Conservation (phyloP, 2,888 invertebrate species). For the Cataglyphis rosenhaueri region DNA sequence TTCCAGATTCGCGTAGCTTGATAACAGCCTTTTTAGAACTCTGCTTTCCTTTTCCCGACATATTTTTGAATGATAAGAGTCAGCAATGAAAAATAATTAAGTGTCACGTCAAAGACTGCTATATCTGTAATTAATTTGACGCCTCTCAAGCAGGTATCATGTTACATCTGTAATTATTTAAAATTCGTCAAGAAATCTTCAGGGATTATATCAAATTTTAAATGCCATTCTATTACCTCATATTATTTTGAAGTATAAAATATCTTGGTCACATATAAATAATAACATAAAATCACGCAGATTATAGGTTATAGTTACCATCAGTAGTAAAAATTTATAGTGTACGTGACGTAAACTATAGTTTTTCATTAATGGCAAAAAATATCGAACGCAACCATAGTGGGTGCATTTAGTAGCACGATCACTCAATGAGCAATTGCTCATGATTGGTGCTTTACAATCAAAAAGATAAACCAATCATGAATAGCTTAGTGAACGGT, state of each 20-base stretch:
- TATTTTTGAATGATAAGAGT: slow-evolving; percentile 55
- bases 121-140: background rate
- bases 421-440: too few relatives aligned
- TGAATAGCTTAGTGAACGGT: too few relatives aligned
- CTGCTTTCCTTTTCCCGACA: slow-evolving; percentile 84
- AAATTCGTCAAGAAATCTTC: background rate
- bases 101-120: background rate
- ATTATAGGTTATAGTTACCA: slow-evolving; percentile 49
- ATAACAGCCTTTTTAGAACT: slow-evolving; percentile 82
- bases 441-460: too few relatives aligned
- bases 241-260: background rate
- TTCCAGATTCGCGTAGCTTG: slow-evolving; percentile 80
- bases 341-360: too few relatives aligned
- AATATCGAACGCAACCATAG: too few relatives aligned
- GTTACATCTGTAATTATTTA: slow-evolving; percentile 26
- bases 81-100: background rate
- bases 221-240: background rate
- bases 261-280: background rate
- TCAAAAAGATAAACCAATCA: too few relatives aligned
- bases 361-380: too few relatives aligned
- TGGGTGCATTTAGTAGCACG: too few relatives aligned
- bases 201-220: background rate
- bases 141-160: slow-evolving; percentile 7
- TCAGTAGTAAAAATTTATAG: background rate
- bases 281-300: background rate